phyloP scores from a whole-genome alignment of 1,140 invertebrate genomes.

The Heterodera carotae region DNA sequence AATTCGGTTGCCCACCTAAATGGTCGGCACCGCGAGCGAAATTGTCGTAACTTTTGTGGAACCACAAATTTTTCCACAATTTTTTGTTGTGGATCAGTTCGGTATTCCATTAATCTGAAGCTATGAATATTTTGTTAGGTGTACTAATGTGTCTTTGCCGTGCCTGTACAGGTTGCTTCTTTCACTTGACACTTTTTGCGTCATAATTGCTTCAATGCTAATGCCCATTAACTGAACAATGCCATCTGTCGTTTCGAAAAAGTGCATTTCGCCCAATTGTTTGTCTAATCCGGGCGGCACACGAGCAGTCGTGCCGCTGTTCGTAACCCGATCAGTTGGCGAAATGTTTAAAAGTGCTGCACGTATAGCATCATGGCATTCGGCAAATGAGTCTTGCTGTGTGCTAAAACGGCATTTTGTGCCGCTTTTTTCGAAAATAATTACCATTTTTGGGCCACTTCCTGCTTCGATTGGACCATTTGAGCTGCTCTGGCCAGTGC shows the following conservation, averaged over 20 bases:
- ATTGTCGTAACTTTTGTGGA: constrained; percentile 25
- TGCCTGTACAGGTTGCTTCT: constrained; percentile 30
- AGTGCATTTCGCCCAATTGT: constrained; percentile 23
- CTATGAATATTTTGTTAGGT: neutral
- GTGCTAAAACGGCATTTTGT: neutral
- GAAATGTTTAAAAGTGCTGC: constrained; percentile 30
- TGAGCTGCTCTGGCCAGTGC: constrained; percentile 54
- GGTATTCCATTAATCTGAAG: constrained; percentile 37
- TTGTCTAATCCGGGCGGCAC: constrained; percentile 20
- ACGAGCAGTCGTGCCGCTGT: constrained; percentile 7
- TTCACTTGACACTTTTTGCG: constrained; percentile 26
- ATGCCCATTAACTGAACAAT: constrained; percentile 27
- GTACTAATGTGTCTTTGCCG: neutral
- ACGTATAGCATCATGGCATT: constrained; percentile 28
- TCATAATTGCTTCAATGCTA: constrained; percentile 30
- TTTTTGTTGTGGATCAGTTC: constrained; percentile 34
- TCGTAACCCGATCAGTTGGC: neutral
- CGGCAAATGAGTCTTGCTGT: neutral
- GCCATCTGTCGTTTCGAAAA: constrained; percentile 19
- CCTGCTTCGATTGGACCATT: constrained; percentile 40
- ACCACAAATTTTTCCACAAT: constrained; percentile 21
- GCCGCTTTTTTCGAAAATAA: too few species aligned
- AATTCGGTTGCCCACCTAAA: constrained; percentile 42
- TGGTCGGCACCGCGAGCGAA: constrained; percentile 57
- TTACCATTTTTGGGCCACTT: constrained; percentile 49